These are phyloP conservation scores for Brachymystax lenok DNA, from an alignment of 2,797 vertebrate genomes.

Conservation along the genomic window DNA sequence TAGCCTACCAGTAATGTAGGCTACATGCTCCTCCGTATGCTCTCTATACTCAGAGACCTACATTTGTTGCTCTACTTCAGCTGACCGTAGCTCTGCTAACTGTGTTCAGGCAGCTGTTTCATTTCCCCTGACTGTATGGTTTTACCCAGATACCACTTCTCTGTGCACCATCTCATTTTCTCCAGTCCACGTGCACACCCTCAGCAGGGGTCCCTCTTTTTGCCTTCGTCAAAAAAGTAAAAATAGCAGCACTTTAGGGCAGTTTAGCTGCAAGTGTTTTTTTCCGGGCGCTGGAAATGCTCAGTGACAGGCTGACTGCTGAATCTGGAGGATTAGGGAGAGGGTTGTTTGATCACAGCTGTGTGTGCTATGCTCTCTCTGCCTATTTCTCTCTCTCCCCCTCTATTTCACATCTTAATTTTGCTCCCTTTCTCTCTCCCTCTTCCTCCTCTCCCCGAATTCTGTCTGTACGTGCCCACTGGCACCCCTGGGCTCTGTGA, in stretches of 20 bases:
- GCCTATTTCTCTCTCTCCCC: slow-evolving; percentile 13
- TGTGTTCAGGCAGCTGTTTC: neutral
- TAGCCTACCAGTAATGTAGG: no score
- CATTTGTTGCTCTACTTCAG: neutral
- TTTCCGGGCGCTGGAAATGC: slow-evolving; percentile 66
- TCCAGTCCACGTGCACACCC: slow-evolving; percentile 53
- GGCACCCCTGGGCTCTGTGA: slow-evolving; percentile 66
- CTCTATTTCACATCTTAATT: slow-evolving; percentile 25
- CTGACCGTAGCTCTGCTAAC: neutral
- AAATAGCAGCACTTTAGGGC: slow-evolving; percentile 81
- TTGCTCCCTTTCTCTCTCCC: neutral
- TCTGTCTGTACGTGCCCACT: slow-evolving; percentile 28
- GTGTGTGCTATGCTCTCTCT: slow-evolving; percentile 47
- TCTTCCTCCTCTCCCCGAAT: slow-evolving; percentile 35
- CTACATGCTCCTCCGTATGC: neutral
- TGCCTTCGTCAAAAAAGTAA: slow-evolving; percentile 70
- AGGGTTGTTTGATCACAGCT: slow-evolving; percentile 78
- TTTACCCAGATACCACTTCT: neutral
- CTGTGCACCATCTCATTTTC: slow-evolving; percentile 45
- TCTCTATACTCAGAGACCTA: neutral
- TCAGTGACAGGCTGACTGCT: slow-evolving; percentile 75
- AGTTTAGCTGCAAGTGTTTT: slow-evolving; percentile 75
- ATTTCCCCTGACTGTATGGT: neutral
- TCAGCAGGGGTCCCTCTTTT: slow-evolving; percentile 66
- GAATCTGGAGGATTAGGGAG: slow-evolving; percentile 80